phyloP scores from a whole-genome alignment of 2,797 vertebrate genomes.

The Hyperoplus immaculatus region DNA sequence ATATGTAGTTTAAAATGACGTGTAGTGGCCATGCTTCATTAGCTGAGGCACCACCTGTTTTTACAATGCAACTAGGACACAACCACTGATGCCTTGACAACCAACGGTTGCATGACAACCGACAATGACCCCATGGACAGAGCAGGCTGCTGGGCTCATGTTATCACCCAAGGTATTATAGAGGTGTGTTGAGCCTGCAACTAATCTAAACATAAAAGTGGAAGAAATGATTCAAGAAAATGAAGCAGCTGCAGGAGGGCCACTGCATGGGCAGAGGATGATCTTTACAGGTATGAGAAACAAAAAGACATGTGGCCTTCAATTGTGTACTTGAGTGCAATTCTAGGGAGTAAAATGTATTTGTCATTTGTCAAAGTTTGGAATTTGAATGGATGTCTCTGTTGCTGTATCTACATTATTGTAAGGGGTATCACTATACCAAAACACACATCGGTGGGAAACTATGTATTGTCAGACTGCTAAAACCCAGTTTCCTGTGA shows the following conservation, averaged over 20 bases:
- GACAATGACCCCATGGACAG: constrained; percentile 54
- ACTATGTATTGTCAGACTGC: not conserved
- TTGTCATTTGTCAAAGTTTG: not conserved
- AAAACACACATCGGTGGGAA: not conserved
- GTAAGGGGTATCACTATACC: not conserved
- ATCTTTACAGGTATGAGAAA: constrained; percentile 84
- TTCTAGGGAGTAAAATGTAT: not conserved
- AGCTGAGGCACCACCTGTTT: constrained; percentile 13
- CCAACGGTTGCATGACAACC: constrained; percentile 64
- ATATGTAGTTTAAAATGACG: not conserved
- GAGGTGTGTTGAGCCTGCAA: not conserved
- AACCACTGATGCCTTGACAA: constrained; percentile 64
- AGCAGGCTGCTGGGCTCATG: constrained; percentile 45
- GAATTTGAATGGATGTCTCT: not conserved
- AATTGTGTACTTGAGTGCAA: not conserved
- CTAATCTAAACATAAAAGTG: not conserved
- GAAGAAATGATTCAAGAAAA: constrained; percentile 15
- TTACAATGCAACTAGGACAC: constrained; percentile 48
- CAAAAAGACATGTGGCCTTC: not conserved
- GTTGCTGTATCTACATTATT: not conserved
- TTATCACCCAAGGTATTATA: constrained; percentile 44
- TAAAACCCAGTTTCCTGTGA: not conserved
- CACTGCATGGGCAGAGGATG: constrained; percentile 76
- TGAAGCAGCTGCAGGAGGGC: constrained; percentile 5
- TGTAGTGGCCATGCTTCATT: constrained; percentile 3